Evolutionary conservation across 2,888 invertebrate genomes (phyloP).

Genomic region (Drosophila suboccidentalis): DNA sequence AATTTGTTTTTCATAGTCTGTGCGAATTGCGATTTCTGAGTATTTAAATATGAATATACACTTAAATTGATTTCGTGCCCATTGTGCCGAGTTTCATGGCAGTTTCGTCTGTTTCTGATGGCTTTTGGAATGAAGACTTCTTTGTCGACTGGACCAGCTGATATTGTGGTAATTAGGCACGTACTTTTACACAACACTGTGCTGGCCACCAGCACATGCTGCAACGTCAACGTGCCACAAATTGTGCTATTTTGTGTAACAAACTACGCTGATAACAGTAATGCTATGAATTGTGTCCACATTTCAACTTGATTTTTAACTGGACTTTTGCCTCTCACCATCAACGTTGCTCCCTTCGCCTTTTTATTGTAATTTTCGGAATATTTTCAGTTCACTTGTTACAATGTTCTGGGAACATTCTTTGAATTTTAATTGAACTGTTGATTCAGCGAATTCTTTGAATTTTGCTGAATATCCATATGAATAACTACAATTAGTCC

Average conservation of each 20-base stretch:
- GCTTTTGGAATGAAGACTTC: slow-evolving; percentile 21
- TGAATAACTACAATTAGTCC: slow-evolving; percentile 3
- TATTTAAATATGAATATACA: slow-evolving; percentile 21
- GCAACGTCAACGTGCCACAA: slow-evolving; percentile 30
- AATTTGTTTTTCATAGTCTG: slow-evolving; percentile 9
- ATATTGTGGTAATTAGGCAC: slow-evolving; percentile 57
- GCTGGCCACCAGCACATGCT: slow-evolving; percentile 6
- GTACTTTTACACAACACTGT: slow-evolving; percentile 21
- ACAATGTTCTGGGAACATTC: not conserved
- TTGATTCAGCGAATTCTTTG: slow-evolving; percentile 4
- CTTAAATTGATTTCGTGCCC: slow-evolving; percentile 24
- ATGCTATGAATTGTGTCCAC: slow-evolving; percentile 25
- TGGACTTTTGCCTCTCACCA: not conserved
- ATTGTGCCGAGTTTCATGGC: slow-evolving; percentile 14
- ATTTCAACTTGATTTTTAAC: slow-evolving; percentile 5
- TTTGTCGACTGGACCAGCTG: slow-evolving; percentile 37
- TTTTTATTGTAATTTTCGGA: not conserved
- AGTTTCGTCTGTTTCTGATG: slow-evolving; percentile 40
- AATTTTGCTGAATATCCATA: not conserved
- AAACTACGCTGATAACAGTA: slow-evolving; percentile 23
- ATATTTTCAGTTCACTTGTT: not conserved
- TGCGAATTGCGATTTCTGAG: not conserved
- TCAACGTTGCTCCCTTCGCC: not conserved
- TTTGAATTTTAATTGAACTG: not conserved
- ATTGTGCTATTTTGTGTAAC: slow-evolving; percentile 18